These are phyloP conservation scores for Phalanger gymnotis DNA, from an alignment of 2,797 vertebrate genomes.

Conservation along the genomic window DNA sequence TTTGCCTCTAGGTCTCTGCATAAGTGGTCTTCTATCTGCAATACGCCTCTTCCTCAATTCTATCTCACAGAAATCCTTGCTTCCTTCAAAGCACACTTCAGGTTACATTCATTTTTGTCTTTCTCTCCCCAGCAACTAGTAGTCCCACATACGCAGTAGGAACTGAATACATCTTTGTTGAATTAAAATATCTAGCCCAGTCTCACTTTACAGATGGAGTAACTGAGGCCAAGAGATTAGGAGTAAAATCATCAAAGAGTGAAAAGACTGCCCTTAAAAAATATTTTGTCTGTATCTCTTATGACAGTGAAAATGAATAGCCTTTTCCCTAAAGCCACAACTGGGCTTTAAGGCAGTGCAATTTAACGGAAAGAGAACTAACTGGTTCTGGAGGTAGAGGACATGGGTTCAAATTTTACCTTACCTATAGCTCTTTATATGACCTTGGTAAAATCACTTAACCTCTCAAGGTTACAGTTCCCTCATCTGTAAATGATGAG, in stretches of 20 bases:
- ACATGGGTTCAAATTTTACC: background rate
- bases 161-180: background rate
- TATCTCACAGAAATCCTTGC: background rate
- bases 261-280: background rate
- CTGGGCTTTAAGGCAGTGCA: background rate
- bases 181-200: background rate
- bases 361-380: background rate
- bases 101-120: background rate
- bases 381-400: background rate
- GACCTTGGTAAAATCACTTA: background rate
- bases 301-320: background rate
- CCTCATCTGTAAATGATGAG: background rate
- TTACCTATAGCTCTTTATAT: background rate
- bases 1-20: background rate
- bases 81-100: background rate
- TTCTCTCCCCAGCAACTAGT: background rate
- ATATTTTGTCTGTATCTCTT: background rate
- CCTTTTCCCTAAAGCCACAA: background rate
- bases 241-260: background rate
- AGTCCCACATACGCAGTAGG: background rate
- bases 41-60: background rate
- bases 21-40: background rate
- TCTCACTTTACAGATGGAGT: background rate
- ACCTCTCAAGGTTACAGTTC: background rate
- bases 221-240: background rate